Evolutionary conservation across 2,888 invertebrate species (phyloP).

Genomic region (Schrankia costaestrigalis): DNA sequence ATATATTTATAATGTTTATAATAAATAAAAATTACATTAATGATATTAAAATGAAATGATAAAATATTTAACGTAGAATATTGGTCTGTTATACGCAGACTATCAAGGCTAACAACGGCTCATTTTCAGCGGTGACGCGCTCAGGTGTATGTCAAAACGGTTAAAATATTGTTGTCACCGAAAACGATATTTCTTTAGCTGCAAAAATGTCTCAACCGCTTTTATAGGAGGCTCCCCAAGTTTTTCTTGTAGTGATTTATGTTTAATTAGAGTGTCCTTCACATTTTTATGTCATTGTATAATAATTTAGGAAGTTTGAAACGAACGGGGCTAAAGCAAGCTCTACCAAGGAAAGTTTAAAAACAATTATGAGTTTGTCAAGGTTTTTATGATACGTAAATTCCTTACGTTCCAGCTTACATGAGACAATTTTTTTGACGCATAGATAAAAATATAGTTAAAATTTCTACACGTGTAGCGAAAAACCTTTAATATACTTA

Average conservation of each 20-base stretch:
- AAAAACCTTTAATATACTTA: too few species aligned
- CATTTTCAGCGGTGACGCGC: slow-evolving; percentile 58
- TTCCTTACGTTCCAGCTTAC: slow-evolving; percentile 20
- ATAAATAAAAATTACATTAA: too few species aligned
- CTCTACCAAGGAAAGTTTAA: slow-evolving; percentile 40
- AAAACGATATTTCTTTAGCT: slow-evolving; percentile 68
- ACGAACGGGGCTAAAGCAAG: slow-evolving; percentile 33
- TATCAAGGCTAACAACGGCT: slow-evolving; percentile 42
- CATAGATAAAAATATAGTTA: slow-evolving; percentile 31
- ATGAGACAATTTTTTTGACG: slow-evolving; percentile 21
- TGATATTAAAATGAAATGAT: too few species aligned
- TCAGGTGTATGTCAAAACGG: slow-evolving; percentile 61
- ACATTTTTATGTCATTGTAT: slow-evolving; percentile 55
- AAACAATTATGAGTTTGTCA: slow-evolving; percentile 47
- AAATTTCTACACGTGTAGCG: too few species aligned
- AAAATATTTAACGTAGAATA: neutral
- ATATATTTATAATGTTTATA: too few species aligned
- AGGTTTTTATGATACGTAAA: slow-evolving; percentile 34
- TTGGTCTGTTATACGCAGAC: slow-evolving; percentile 14
- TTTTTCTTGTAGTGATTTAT: slow-evolving; percentile 68
- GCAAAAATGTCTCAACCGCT: slow-evolving; percentile 61
- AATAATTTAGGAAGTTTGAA: slow-evolving; percentile 54
- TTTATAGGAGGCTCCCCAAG: slow-evolving; percentile 47
- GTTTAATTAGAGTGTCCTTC: slow-evolving; percentile 67
- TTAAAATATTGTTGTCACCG: slow-evolving; percentile 68